Evolutionary conservation across 2,888 invertebrate species (phyloP), one percentile per base, ranked within the genome.

Genomic region (Rugalucina vietnamica): DNA sequence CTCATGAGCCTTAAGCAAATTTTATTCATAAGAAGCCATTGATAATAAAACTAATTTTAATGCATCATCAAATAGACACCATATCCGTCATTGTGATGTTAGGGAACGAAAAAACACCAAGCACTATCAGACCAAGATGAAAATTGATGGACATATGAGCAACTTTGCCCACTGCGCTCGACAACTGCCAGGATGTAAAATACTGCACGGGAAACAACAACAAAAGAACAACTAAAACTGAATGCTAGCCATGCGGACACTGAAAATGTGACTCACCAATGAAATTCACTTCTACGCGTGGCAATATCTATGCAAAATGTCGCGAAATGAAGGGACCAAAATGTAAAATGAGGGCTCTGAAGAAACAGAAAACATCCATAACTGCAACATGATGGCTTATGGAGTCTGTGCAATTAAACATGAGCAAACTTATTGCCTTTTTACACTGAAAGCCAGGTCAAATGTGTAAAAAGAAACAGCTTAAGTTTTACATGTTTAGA

Each of bases 261-360:
- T 83, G 72, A 78, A 82, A 87, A 84, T 79, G 71, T 57, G 81
- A 89, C 89, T 88, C 89, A 89, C 89, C 89, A 79, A 49, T 73
- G 69, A 80, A 80, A 74, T 60, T 65, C 37, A 65, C 65, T 65
- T 65, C 65, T 65, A 65, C 34, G 65, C 65, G 32, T 21, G 34
- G 65, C 65, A n/a, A 34, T 65, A 34, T 65, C 29, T 34, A 65
- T 29, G 65, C 65, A 65, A 65, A 65, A 65, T 65, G 65, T 34
- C 65, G 65, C 65, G 65, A 65, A 65, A 65, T n/a, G 65, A 65
- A 65, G 10, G 29, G 65, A 65, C 65, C 65, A 65, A 65, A 57
- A 18, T 32, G 32, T 65, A 12, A 65, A 10, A 34, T 21, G 34
- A 34, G 65, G 34, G 1, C 21, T 8, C 54, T 18, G 34, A 5